Evolutionary conservation across 2,113 vertebrate genomes (phyloP), one percentile per base, ranked within the genome.

Genomic region (Aphyosemion australe): DNA sequence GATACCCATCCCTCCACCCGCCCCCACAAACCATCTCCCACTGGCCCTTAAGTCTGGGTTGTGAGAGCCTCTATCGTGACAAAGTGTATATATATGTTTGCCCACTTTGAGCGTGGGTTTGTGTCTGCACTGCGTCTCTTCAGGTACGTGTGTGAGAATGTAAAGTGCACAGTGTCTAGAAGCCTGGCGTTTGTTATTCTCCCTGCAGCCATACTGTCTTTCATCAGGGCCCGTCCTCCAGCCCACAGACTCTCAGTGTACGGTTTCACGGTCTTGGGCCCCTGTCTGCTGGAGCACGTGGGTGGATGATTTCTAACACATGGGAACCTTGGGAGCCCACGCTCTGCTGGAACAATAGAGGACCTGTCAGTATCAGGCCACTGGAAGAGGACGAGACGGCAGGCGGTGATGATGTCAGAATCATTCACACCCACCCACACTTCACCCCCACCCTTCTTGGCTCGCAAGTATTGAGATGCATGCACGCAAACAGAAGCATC

Each of bases 301-400:
- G 93, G 93, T 78, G 91, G 93, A 93, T 92, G 92, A 93, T 93
- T 91, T 93, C 88, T 92, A 93, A 92, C 93, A 94, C 92, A 94
- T 94, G 93, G 88, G 88, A 85, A 85, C 85, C 84, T 84, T 84
- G 84, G 84, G 85, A 90, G 88, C 89, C 90, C 90, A 89, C 86
- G 86, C 86, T 85, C 70, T 16, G 57, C 80, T 84, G 82, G 86
- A 90, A 93, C 92, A 94, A 93, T 93, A 90, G 90, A 87, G 63
- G 86, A 92, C 86, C 92, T 93, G 92, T 94, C 90, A 87, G 87
- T 81, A 67, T 81, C 69, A 56, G 74, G 61, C 71, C 72, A 72
- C 69, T 79, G 82, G 75, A 83, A 73, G 86, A 76, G 84, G 83
- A 83, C 75, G 67, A 82, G 83, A 87, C 75, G 39, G 84, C 68